Percentiles rank a stretch among this genome's conserved stretches.
phyloP scores from a whole-genome alignment of 2,888 invertebrate genomes.

The Polyommatus icarus region DNA sequence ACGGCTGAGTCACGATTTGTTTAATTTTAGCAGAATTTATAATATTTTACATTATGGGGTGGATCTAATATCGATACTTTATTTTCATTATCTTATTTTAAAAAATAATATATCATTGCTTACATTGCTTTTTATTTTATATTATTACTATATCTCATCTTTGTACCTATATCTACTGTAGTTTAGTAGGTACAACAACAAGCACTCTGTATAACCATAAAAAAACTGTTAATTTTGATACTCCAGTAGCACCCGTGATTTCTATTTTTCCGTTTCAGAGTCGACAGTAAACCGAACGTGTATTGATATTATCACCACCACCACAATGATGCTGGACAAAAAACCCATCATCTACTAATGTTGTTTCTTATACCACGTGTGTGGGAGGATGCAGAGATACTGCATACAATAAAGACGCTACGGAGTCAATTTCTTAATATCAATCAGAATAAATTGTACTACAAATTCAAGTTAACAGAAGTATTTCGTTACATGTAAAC shows the following conservation, averaged over 20 bases:
- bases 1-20: background rate
- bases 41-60: background rate
- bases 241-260: constrained; percentile 25
- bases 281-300: constrained; percentile 29
- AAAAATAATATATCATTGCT: too few relatives aligned
- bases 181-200: background rate
- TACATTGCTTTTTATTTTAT: too few relatives aligned
- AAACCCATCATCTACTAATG: constrained; percentile 31
- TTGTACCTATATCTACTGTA: background rate
- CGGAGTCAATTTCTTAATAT: constrained; percentile 15
- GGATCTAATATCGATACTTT: background rate
- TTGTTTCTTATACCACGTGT: constrained; percentile 28
- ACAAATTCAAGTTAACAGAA: background rate
- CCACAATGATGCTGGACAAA: constrained; percentile 25
- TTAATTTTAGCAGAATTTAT: background rate
- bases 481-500: background rate
- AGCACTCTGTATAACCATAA: constrained; percentile 1
- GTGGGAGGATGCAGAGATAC: constrained; percentile 24
- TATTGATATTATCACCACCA: constrained; percentile 30
- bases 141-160: background rate
- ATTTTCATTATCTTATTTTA: too few relatives aligned
- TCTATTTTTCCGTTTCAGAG: constrained; percentile 30
- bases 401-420: constrained; percentile 2
- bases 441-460: background rate
- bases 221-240: constrained; percentile 30